A percentile compares a stretch with the other conserved stretches of the same genome.
These are phyloP conservation scores for Volucella inflata DNA, from an alignment of 2,888 invertebrate genomes.

Conservation along the genomic window DNA sequence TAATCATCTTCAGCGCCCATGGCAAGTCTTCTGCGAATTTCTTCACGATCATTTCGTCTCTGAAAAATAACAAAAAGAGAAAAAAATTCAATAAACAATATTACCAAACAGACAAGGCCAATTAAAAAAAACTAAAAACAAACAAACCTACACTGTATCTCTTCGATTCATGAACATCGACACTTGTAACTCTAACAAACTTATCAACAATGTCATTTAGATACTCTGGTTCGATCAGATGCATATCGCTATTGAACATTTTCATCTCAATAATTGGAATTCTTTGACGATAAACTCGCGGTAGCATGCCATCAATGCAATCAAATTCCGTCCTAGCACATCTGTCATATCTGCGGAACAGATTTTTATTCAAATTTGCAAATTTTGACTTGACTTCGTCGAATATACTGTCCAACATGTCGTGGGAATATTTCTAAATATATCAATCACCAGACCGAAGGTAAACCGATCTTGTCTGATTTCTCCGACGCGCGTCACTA, in stretches of 20 bases:
- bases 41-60: conserved; percentile 96
- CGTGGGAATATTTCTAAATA: not conserved
- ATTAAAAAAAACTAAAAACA: not conserved
- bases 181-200: conserved; percentile 85
- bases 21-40: conserved; percentile 93
- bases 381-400: conserved; percentile 72
- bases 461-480: conserved; percentile 12
- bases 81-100: not conserved
- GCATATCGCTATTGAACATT: conserved; percentile 74
- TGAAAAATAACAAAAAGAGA: conserved; percentile 83
- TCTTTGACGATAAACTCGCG: conserved; percentile 78
- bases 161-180: conserved; percentile 83
- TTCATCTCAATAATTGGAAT: conserved; percentile 77
- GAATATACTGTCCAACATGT: conserved; percentile 76
- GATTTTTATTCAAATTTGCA: conserved; percentile 65
- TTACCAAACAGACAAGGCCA: not conserved
- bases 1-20: conserved; percentile 93
- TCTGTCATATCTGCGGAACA: conserved; percentile 71
- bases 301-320: conserved; percentile 79
- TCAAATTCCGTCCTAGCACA: conserved; percentile 76
- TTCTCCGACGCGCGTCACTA: conserved; percentile 50
- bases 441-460: not conserved
- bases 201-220: conserved; percentile 86
- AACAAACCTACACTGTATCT: conserved; percentile 77
- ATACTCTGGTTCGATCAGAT: conserved; percentile 82